These are phyloP conservation scores for Sceloporus undulatus DNA, from an alignment of 2,113 vertebrate species.

Conservation along the genomic window DNA sequence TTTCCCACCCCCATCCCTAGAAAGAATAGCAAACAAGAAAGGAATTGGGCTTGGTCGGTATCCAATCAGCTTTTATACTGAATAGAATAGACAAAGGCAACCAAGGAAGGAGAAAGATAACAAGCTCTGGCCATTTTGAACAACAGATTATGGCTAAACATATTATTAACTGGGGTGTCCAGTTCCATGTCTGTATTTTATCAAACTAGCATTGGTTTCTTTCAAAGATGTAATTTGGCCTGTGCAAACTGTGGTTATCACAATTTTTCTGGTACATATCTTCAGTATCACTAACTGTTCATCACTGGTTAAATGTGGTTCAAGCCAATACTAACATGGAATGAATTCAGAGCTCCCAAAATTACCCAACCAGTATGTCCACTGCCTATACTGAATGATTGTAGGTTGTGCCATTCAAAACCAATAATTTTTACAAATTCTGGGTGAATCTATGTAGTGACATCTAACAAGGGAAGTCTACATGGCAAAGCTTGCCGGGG, in stretches of 20 bases:
- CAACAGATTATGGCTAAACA: neutral
- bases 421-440: no score
- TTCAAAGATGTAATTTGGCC: neutral
- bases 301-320: neutral
- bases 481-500: neutral
- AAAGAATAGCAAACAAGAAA: conserved; percentile 17
- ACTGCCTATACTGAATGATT: neutral
- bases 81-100: conserved; percentile 4
- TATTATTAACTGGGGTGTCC: neutral
- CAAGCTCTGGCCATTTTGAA: neutral
- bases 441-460: neutral
- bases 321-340: neutral
- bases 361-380: no score
- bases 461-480: neutral
- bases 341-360: neutral
- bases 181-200: neutral
- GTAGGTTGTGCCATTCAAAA: no score
- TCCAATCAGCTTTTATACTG: neutral
- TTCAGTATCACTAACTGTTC: neutral
- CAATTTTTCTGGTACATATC: neutral
- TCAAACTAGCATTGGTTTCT: neutral
- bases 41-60: conserved; percentile 8
- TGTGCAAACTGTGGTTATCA: neutral
- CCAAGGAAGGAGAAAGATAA: neutral
- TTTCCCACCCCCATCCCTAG: neutral